phyloP scores from a whole-genome alignment of 2,113 vertebrate species.

The Phalacrocorax pelagicus region DNA sequence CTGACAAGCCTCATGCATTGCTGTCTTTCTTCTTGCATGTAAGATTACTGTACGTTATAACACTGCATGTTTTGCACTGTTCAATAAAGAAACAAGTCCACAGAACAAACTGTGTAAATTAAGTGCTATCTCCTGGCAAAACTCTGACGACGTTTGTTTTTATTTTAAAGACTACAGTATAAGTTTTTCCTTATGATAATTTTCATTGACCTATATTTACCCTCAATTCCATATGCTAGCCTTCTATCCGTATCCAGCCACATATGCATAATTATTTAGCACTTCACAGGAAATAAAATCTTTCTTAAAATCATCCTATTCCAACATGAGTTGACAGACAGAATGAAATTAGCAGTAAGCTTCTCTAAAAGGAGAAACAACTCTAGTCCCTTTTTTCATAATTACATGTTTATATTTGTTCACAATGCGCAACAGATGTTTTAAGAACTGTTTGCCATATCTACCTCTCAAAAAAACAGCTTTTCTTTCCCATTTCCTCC shows the following conservation, averaged over 20 bases:
- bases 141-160: background rate
- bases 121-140: background rate
- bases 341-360: background rate
- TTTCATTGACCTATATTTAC: background rate
- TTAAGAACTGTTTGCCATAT: background rate
- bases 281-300: background rate
- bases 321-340: background rate
- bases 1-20: background rate
- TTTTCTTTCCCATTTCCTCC: background rate
- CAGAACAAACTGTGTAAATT: background rate
- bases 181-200: background rate
- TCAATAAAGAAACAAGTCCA: background rate
- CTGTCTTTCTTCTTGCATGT: background rate
- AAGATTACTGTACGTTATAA: background rate
- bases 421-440: background rate
- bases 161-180: background rate
- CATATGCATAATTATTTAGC: background rate
- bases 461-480: background rate
- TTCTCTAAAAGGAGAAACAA: background rate
- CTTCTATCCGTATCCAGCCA: background rate
- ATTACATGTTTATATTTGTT: background rate
- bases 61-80: background rate
- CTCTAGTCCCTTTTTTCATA: background rate
- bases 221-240: background rate
- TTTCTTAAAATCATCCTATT: background rate